These are phyloP conservation scores for Panurus biarmicus DNA, from an alignment of 2,113 vertebrate genomes.

Conservation along the genomic window DNA sequence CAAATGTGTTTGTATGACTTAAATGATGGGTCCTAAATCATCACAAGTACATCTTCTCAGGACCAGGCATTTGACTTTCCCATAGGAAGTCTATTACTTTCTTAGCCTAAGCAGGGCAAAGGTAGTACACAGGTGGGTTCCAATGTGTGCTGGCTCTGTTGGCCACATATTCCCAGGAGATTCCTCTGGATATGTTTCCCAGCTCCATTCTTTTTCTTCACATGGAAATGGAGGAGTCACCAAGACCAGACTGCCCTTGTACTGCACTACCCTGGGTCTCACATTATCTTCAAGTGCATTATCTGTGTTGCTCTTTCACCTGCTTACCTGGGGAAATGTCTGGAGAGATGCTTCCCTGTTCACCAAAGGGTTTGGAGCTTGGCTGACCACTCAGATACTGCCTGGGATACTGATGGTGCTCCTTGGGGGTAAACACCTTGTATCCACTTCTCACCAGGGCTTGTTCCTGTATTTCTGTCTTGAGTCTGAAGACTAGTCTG, in stretches of 20 bases:
- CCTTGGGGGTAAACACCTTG: neutral
- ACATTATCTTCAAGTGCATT: neutral
- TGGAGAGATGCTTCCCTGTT: neutral
- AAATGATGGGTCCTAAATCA: neutral
- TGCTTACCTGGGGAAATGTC: neutral
- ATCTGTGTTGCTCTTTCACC: neutral
- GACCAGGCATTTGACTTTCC: neutral
- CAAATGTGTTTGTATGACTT: neutral
- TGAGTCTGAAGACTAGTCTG: neutral
- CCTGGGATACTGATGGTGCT: neutral
- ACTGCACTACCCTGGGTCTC: neutral
- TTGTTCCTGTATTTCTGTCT: neutral
- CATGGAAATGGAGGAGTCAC: neutral
- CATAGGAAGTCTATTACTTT: neutral
- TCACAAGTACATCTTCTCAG: neutral
- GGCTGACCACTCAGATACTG: neutral
- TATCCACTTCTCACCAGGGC: neutral
- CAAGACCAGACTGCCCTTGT: neutral
- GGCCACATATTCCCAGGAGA: neutral
- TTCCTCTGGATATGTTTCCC: neutral
- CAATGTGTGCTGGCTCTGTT: neutral
- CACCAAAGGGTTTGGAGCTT: neutral
- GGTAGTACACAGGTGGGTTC: neutral
- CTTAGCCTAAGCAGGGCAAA: neutral
- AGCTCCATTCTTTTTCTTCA: neutral